A percentile compares a stretch with the other conserved stretches of the same genome.
Evolutionary conservation across 2,797 vertebrate species (phyloP).

Genomic region (Saguinus oedipus): DNA sequence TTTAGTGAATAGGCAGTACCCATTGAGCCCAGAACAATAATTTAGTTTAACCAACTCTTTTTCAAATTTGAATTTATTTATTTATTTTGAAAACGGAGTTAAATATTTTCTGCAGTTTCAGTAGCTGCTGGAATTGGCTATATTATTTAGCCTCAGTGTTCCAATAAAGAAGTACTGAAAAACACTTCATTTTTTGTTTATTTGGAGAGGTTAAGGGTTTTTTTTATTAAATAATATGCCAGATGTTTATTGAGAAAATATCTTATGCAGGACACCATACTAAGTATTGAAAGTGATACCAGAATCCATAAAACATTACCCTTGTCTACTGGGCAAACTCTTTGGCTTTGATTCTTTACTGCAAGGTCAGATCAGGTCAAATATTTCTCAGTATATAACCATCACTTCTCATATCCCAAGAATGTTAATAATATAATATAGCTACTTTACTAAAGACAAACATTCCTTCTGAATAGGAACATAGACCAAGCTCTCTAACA

Average conservation of each 20-base stretch:
- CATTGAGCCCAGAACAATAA: neutral
- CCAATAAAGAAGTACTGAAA: conserved; percentile 9
- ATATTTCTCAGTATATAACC: neutral
- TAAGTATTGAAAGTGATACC: conserved; percentile 14
- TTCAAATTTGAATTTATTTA: conserved; percentile 49
- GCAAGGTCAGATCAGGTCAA: conserved; percentile 43
- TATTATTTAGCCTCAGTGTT: conserved; percentile 7
- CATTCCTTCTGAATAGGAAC: neutral
- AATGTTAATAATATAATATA: neutral
- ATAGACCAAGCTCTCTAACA: neutral
- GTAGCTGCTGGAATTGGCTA: conserved; percentile 45
- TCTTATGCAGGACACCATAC: neutral
- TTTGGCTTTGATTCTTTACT: neutral
- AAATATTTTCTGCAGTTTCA: conserved; percentile 30
- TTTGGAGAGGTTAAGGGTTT: conserved; percentile 24
- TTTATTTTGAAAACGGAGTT: conserved; percentile 54
- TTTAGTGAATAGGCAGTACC: neutral
- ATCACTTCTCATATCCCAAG: neutral
- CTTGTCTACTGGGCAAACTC: neutral
- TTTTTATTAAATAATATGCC: conserved; percentile 43
- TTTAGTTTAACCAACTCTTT: neutral
- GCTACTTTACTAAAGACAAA: neutral
- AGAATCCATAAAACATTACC: conserved; percentile 46
- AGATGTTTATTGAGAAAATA: conserved; percentile 66
- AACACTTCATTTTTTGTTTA: conserved; percentile 25